Conservation (phyloP, 2,888 invertebrate species). For the Zonitis immaculata region DNA sequence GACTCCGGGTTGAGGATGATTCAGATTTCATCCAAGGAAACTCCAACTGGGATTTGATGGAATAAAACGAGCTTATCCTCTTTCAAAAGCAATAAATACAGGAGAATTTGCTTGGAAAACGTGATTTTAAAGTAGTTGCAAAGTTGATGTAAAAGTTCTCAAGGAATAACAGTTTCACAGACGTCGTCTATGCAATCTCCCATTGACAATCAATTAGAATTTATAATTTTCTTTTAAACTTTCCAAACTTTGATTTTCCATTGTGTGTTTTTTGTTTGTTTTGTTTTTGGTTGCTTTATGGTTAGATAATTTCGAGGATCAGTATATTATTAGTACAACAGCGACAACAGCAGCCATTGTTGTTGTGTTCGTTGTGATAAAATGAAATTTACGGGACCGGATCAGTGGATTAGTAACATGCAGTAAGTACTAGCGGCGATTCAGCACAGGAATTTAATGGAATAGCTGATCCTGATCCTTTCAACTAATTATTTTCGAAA, state of each 20-base stretch:
- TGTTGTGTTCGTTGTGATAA: conserved; percentile 38
- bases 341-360: background rate
- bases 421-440: conserved; percentile 23
- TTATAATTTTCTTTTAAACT: too few species aligned
- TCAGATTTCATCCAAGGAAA: background rate
- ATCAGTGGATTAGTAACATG: conserved; percentile 39
- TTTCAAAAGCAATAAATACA: conserved; percentile 1
- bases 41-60: background rate
- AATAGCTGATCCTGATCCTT: conserved; percentile 36
- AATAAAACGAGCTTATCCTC: conserved; percentile 1
- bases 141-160: background rate
- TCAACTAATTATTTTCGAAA: conserved; percentile 37
- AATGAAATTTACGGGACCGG: conserved; percentile 39
- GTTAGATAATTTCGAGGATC: background rate
- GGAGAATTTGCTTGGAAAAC: background rate
- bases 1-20: background rate
- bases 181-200: background rate
- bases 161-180: background rate
- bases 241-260: background rate
- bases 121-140: conserved; percentile 1
- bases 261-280: background rate
- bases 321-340: background rate
- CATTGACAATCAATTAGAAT: background rate
- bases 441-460: conserved; percentile 37
- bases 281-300: too few species aligned